A percentile compares a stretch with the other conserved stretches of the same genome.
Conservation (phyloP, 2,797 vertebrate species). For the Pelodytes ibericus region DNA sequence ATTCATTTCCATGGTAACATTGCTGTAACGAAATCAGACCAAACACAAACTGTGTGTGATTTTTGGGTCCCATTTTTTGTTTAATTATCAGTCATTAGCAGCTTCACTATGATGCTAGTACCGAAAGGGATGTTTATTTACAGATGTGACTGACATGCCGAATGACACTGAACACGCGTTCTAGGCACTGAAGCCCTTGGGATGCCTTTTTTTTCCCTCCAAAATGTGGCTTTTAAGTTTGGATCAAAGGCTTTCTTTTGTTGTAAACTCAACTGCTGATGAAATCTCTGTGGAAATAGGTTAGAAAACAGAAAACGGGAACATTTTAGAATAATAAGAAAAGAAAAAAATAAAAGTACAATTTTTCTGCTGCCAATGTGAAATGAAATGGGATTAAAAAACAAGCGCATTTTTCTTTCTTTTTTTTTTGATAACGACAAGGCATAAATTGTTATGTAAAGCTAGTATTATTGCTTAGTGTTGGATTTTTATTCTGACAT, state of each 20-base stretch:
- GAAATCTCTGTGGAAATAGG: slow-evolving; percentile 12
- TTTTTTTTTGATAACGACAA: no score
- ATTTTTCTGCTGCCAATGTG: neutral
- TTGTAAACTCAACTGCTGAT: neutral
- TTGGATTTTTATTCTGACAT: no score
- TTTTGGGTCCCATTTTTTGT: neutral
- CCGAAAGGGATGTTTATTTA: neutral
- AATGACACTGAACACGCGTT: neutral
- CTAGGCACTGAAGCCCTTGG: neutral
- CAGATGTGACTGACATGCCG: neutral
- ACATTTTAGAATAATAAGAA: neutral
- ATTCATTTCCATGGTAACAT: slow-evolving; percentile 13
- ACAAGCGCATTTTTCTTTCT: no score
- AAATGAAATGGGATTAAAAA: neutral
- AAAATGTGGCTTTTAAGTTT: slow-evolving; percentile 28
- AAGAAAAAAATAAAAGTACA: neutral
- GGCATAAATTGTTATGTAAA: no score
- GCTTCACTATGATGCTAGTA: neutral
- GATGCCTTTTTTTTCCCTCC: neutral
- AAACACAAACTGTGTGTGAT: neutral
- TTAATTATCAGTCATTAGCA: slow-evolving; percentile 29
- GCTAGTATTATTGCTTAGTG: no score
- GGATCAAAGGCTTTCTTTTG: slow-evolving; percentile 35
- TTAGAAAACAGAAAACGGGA: neutral
- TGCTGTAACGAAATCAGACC: neutral